Base-by-base conservation (phyloP, 2,888 invertebrate species). In the Gryllus longicercus region DNA sequence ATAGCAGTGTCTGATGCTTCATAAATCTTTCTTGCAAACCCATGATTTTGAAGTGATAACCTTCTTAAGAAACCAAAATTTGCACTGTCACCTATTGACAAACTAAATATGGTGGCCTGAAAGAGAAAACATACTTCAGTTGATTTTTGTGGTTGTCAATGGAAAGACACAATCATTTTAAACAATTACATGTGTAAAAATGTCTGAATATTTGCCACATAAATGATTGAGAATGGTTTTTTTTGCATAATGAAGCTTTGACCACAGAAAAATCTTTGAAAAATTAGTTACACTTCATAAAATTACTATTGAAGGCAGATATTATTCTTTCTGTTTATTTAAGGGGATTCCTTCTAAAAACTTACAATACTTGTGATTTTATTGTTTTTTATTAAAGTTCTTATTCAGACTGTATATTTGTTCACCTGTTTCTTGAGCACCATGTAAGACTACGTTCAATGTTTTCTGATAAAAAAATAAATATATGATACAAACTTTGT, bases 21-120 rank as follows among this genome's bases (percentile, higher is more conserved):
- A 86, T 93, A 93, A 83, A 94, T 93, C 85, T 91, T 91, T 5
- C 93, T 88, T 84, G 92, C 90, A 86, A 92, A 92, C 5, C 93
- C 94, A 74, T 88, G 88, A 86, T 93, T 93, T 82, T 91, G 90
- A n/a, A 91, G 87, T 0, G 93, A 90, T 77, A 94, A 85, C 84
- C 91, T 91, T 84, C 91, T 90, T 38, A 94, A 86, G 85, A 94
- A 92, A 49, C 88, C 87, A 83, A 91, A 90, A 85, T 93, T 92
- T 0, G 93, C 92, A 80, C 91, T 91, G 81, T 90, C 89, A 2
- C 94, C 94, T 84, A 94, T 93, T 23, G 92, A 93, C 76, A 94
- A 88, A 0, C 91, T 90, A 85, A 91, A 93, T 80, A 94, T 90
- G 10, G 91, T 87, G 25, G 89, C 88, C 83, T 88, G 79, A 2